Conservation (phyloP, 1,140 invertebrate species). For the Micrasema minimum region DNA sequence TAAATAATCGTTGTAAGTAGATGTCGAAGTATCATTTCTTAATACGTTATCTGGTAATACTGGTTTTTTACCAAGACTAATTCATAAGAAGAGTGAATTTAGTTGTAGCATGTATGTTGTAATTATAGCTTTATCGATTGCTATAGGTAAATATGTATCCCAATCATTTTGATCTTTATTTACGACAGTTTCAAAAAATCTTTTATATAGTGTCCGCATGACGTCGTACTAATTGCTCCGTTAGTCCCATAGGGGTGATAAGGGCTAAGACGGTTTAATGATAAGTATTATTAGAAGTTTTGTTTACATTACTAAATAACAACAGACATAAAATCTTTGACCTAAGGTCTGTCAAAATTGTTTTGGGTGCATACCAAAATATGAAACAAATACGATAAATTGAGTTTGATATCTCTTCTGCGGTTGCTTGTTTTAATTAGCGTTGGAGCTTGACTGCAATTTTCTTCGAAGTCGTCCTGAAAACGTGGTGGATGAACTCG, state of each 20-base stretch:
- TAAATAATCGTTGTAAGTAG: slow-evolving; percentile 57
- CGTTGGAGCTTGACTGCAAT: slow-evolving; percentile 55
- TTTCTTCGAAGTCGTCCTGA: slow-evolving; percentile 60
- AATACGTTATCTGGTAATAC: slow-evolving; percentile 50
- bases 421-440: slow-evolving; percentile 54
- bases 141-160: slow-evolving; percentile 56
- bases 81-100: slow-evolving; percentile 60
- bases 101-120: slow-evolving; percentile 55
- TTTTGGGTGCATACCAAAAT: slow-evolving; percentile 57
- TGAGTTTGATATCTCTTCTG: slow-evolving; percentile 37
- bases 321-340: slow-evolving; percentile 48
- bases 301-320: slow-evolving; percentile 37
- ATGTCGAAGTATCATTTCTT: slow-evolving; percentile 48
- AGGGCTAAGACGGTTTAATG: slow-evolving; percentile 47
- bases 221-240: slow-evolving; percentile 56
- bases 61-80: slow-evolving; percentile 59
- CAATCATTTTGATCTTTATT: slow-evolving; percentile 56
- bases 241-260: slow-evolving; percentile 56
- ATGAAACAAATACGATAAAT: slow-evolving; percentile 43
- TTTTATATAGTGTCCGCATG: slow-evolving; percentile 56
- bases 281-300: slow-evolving; percentile 53
- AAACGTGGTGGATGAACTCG: slow-evolving; percentile 56
- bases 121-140: slow-evolving; percentile 58
- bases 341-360: slow-evolving; percentile 57
- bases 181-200: slow-evolving; percentile 58